Conservation (phyloP, 2,797 vertebrate species). For the Cephalopachus bancanus region DNA sequence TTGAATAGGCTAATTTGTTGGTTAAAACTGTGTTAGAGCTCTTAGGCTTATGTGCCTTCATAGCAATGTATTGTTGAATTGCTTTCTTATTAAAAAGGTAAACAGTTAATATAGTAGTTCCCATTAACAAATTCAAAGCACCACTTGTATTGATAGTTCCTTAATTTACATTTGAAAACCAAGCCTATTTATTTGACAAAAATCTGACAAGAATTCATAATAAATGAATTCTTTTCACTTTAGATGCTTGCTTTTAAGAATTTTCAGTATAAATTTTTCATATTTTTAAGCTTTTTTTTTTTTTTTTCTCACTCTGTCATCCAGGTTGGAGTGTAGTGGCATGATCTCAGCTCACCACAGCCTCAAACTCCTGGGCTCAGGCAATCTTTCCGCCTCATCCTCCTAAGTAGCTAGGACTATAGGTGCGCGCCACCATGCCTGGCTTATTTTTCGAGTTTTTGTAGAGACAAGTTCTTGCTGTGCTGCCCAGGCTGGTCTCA, state of each 20-base stretch:
- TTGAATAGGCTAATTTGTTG: background rate
- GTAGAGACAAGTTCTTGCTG: too few relatives aligned
- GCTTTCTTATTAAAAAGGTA: slow-evolving; percentile 43
- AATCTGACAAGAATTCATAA: background rate
- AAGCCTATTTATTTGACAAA: slow-evolving; percentile 34
- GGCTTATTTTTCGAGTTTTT: too few relatives aligned
- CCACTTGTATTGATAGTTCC: background rate
- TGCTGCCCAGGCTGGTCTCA: too few relatives aligned
- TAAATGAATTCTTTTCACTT: background rate
- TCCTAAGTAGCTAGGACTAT: too few relatives aligned
- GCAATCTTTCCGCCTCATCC: too few relatives aligned
- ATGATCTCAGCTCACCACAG: too few relatives aligned
- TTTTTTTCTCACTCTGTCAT: too few relatives aligned
- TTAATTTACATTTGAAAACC: slow-evolving; percentile 8
- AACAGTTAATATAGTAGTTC: slow-evolving; percentile 20
- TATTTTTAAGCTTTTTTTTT: background rate
- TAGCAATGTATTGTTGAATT: background rate
- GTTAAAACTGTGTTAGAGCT: background rate
- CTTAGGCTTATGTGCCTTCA: background rate
- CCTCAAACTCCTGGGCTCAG: too few relatives aligned
- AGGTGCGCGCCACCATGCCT: too few relatives aligned
- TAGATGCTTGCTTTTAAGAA: background rate
- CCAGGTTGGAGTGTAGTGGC: too few relatives aligned
- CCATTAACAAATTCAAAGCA: background rate
- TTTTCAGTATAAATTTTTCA: background rate